A percentile compares a stretch with the other conserved stretches of the same genome.
phyloP scores from a whole-genome alignment of 2,797 vertebrate species.

The Ctenochaetus hawaiiensis region DNA sequence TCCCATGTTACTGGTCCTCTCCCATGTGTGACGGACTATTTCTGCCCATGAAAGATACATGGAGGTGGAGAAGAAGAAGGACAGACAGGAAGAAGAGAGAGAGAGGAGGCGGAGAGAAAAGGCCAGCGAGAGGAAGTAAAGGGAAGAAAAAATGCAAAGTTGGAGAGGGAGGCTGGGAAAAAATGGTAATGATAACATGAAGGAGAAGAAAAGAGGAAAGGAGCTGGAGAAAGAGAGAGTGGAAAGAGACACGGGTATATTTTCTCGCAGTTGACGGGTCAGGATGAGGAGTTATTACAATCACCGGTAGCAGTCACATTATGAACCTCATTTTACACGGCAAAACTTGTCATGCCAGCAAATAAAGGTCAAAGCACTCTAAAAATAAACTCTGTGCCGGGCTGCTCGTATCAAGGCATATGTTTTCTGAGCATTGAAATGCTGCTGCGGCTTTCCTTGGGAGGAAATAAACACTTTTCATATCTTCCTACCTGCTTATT shows the following conservation, averaged over 20 bases:
- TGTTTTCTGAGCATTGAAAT: conserved; percentile 32
- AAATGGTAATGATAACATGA: conserved; percentile 14
- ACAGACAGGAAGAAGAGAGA: conserved; percentile 13
- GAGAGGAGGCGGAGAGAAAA: conserved; percentile 19
- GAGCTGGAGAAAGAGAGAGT: not conserved
- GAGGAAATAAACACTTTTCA: conserved; percentile 1
- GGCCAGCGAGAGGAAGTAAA: conserved; percentile 8
- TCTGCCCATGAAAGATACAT: conserved; percentile 33
- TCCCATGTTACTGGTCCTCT: conserved; percentile 36
- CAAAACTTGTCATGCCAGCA: conserved; percentile 36
- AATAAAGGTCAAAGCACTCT: conserved; percentile 58
- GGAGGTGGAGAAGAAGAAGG: conserved; percentile 21
- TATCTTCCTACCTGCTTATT: conserved; percentile 29
- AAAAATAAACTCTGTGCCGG: conserved; percentile 40
- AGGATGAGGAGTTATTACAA: conserved; percentile 40
- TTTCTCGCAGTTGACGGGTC: conserved; percentile 8
- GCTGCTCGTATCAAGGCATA: conserved; percentile 20
- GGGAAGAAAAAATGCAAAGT: conserved; percentile 6
- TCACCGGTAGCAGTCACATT: conserved; percentile 15
- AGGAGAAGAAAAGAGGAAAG: conserved; percentile 1
- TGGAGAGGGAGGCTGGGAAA: not conserved
- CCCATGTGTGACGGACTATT: conserved; percentile 49
- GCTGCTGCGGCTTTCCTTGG: conserved; percentile 8
- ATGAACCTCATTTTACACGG: conserved; percentile 43
- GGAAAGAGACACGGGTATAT: not conserved